Evolutionary conservation across 2,113 vertebrate species (phyloP).

Genomic region (Isurus oxyrinchus): DNA sequence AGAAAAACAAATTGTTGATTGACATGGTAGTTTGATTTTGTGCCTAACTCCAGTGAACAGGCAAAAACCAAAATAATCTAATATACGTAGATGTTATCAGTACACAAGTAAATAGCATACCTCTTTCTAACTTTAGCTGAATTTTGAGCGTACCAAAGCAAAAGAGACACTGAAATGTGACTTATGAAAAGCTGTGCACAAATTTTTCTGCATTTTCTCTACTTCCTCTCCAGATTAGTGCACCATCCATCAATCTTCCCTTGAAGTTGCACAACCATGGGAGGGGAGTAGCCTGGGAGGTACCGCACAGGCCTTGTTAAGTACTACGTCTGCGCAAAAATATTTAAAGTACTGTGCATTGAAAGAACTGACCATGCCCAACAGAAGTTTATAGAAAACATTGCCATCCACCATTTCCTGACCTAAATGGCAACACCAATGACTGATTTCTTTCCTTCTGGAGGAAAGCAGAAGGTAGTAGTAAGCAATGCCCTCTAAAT

Average conservation of each 20-base stretch:
- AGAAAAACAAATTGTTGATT: constrained; percentile 41
- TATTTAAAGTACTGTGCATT: too few species aligned
- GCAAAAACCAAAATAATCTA: neutral
- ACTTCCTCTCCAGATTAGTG: neutral
- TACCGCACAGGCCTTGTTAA: neutral
- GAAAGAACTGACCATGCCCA: neutral
- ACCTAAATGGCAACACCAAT: neutral
- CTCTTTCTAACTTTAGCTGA: neutral
- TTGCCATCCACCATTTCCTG: neutral
- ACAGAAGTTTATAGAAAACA: neutral
- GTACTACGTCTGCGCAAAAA: too few species aligned
- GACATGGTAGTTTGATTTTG: neutral
- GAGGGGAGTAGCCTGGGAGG: neutral
- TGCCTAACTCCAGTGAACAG: neutral
- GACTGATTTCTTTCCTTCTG: neutral
- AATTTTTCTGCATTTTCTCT: neutral
- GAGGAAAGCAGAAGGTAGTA: neutral
- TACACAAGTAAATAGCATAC: neutral
- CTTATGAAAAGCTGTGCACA: neutral
- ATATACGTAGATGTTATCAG: neutral
- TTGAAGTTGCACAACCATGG: too few species aligned
- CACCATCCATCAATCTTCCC: neutral
- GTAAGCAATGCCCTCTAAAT: neutral
- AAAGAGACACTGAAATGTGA: neutral
- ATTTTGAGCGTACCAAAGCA: neutral